phyloP scores from a whole-genome alignment of 1,140 invertebrate genomes.

The Oncopodura yosiiana region DNA sequence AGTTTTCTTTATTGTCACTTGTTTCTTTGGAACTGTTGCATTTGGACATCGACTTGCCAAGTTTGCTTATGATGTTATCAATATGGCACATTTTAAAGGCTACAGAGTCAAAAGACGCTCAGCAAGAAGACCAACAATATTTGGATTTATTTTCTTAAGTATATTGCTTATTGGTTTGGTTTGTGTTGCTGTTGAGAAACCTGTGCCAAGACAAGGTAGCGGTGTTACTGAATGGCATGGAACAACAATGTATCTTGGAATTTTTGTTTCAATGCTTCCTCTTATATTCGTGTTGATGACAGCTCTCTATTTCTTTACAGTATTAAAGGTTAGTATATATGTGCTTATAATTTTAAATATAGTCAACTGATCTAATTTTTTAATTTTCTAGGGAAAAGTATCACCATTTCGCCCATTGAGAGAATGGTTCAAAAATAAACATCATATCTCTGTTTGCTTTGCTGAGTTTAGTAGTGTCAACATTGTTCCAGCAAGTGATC shows the following conservation, averaged over 20 bases:
- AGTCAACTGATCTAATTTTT: too few species aligned
- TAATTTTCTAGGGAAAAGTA: too few species aligned
- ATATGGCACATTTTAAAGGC: slow-evolving; percentile 17
- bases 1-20: not conserved
- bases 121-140: not conserved
- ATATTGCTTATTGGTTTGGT: not conserved
- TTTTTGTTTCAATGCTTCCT: not conserved
- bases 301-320: not conserved
- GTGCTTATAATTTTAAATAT: not conserved
- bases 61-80: slow-evolving; percentile 15
- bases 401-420: slow-evolving; percentile 6
- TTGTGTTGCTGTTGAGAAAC: not conserved
- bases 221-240: slow-evolving; percentile 1
- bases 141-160: not conserved
- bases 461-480: not conserved
- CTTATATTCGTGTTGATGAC: not conserved
- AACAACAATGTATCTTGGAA: not conserved
- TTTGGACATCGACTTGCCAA: slow-evolving; percentile 5
- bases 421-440: slow-evolving; percentile 23
- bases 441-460: slow-evolving; percentile 13
- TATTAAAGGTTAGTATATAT: not conserved
- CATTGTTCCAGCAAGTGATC: not conserved
- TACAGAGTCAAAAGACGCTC: not conserved
- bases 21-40: not conserved
- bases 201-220: not conserved